Conservation (phyloP, 2,797 vertebrate genomes). For the Hafferia zeledoni region DNA sequence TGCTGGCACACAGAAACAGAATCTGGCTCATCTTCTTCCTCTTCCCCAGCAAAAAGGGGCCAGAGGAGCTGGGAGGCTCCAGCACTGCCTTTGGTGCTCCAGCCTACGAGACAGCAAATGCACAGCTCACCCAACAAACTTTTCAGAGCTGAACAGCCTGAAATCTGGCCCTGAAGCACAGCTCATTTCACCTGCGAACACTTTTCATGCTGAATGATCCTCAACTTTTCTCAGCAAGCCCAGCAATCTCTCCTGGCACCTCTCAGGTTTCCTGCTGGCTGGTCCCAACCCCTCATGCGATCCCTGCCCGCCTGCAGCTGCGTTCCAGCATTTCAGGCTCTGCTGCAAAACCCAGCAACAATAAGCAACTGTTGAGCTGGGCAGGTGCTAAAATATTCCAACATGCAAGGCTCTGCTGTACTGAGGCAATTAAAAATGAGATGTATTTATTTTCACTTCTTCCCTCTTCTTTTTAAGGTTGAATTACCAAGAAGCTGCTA, state of each 20-base stretch:
- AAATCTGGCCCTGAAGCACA: background rate
- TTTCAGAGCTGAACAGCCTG: background rate
- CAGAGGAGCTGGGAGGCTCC: background rate
- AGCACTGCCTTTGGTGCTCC: background rate
- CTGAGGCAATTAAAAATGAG: constrained; percentile 26
- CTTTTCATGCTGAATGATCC: background rate
- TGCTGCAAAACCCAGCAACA: background rate
- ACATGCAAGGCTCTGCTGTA: background rate
- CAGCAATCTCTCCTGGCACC: constrained; percentile 3
- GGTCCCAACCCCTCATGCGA: background rate
- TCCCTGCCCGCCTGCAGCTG: constrained; percentile 17
- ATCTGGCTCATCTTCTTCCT: background rate
- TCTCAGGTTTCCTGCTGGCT: constrained; percentile 17
- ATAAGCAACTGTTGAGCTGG: constrained; percentile 58
- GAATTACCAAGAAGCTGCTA: background rate
- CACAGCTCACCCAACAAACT: background rate
- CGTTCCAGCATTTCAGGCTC: background rate
- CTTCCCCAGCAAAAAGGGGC: background rate
- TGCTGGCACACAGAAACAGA: constrained; percentile 19
- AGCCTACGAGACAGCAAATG: rapidly evolving
- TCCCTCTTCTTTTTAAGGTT: background rate
- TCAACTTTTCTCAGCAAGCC: background rate
- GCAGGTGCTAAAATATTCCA: constrained; percentile 63
- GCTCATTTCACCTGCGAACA: background rate
- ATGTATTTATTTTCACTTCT: constrained; percentile 2